These are phyloP conservation scores for Ceratothoa steindachneri DNA, from an alignment of 2,888 invertebrate genomes.

Conservation along the genomic window DNA sequence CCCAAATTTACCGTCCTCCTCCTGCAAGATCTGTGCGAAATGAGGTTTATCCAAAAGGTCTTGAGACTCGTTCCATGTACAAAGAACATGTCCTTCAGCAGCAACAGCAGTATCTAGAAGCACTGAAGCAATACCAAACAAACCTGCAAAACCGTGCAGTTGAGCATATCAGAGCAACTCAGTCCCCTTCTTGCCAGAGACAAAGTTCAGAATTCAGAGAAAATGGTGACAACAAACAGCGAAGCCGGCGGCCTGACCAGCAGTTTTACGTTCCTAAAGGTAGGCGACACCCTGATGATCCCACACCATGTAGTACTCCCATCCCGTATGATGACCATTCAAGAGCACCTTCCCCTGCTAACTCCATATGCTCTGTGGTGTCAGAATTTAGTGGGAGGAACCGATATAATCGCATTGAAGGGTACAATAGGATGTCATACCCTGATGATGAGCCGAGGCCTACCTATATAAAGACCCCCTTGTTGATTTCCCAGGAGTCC, in stretches of 20 bases:
- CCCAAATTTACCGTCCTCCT: constrained; percentile 5
- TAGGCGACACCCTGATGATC: constrained; percentile 9
- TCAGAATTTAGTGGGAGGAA: constrained; percentile 46
- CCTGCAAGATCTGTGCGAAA: neutral
- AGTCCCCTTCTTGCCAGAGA: neutral
- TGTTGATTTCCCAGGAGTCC: constrained; percentile 20
- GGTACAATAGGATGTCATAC: constrained; percentile 21
- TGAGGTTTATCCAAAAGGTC: neutral
- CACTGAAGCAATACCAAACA: neutral
- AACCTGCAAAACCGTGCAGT: neutral
- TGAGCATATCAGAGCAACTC: neutral
- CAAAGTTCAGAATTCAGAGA: neutral
- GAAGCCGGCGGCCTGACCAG: constrained; percentile 32
- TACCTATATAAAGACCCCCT: constrained; percentile 24
- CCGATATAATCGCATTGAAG: constrained; percentile 29
- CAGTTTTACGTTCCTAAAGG: constrained; percentile 38
- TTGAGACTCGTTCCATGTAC: neutral
- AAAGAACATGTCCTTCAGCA: neutral
- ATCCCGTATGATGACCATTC: constrained; percentile 22
- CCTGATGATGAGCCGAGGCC: constrained; percentile 25
- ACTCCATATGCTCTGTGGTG: constrained; percentile 34
- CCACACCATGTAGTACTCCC: constrained; percentile 28
- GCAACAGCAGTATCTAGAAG: neutral
- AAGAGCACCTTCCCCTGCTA: constrained; percentile 36
- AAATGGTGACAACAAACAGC: neutral